phyloP scores from a whole-genome alignment of 2,888 invertebrate species.

The Ptychoptera albimana region DNA sequence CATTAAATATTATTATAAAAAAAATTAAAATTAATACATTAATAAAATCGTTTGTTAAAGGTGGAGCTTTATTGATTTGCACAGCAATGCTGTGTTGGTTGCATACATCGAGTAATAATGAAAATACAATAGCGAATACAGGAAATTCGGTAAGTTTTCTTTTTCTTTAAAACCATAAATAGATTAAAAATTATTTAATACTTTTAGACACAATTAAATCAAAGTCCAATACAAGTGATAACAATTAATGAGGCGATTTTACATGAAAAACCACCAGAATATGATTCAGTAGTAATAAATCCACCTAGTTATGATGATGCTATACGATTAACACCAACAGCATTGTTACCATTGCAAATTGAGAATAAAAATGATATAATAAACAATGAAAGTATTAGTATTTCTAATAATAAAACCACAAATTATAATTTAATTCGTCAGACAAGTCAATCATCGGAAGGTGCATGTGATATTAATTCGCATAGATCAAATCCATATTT shows the following conservation, averaged over 20 bases:
- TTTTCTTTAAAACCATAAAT: neutral
- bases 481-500: no score
- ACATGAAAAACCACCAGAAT: slow-evolving; percentile 55
- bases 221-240: slow-evolving; percentile 43
- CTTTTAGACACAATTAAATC: neutral
- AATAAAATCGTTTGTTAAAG: slow-evolving; percentile 2
- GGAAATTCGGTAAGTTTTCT: slow-evolving; percentile 17
- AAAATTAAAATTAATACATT: neutral
- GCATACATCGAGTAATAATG: slow-evolving; percentile 32
- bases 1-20: neutral
- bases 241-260: slow-evolving; percentile 39
- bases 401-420: no score
- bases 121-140: slow-evolving; percentile 27
- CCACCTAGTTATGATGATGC: slow-evolving; percentile 60
- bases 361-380: no score
- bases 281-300: slow-evolving; percentile 47
- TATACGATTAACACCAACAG: slow-evolving; percentile 48
- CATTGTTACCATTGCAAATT: slow-evolving; percentile 27
- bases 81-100: slow-evolving; percentile 63
- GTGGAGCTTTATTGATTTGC: slow-evolving; percentile 55
- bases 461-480: no score
- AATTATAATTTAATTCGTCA: no score
- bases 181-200: neutral
- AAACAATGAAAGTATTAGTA: no score
- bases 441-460: no score